Evolutionary conservation across 1,140 invertebrate species (phyloP).

Genomic region (Meloidogyne hapla): DNA sequence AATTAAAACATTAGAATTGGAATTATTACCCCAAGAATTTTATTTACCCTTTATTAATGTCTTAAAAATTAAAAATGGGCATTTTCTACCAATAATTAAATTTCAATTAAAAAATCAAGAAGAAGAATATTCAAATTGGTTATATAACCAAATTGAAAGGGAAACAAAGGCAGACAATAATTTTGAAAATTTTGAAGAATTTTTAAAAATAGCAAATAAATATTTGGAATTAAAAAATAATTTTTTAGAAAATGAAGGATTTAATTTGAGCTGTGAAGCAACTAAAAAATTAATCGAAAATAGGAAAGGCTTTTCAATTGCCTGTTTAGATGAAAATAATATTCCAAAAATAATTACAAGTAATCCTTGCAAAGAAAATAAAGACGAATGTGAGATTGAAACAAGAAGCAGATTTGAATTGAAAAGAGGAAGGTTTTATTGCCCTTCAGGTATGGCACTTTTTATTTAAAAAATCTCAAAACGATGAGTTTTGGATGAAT

Average conservation of each 20-base stretch:
- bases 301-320: not conserved
- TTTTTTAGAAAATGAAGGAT: not conserved
- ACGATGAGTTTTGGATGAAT: no score
- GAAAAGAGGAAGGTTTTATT: not conserved
- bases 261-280: not conserved
- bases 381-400: not conserved
- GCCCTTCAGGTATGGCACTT: not conserved
- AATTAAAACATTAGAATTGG: not conserved
- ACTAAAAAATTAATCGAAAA: not conserved
- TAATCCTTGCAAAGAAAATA: not conserved
- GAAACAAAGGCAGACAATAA: not conserved
- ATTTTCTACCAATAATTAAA: not conserved
- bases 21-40: slow-evolving; percentile 1
- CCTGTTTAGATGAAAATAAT: not conserved
- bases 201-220: not conserved
- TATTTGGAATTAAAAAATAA: not conserved
- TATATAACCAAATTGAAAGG: not conserved
- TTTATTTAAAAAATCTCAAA: not conserved
- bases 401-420: not conserved
- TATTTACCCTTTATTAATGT: not conserved
- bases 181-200: not conserved
- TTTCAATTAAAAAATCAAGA: not conserved
- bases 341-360: not conserved
- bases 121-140: not conserved
- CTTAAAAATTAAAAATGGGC: not conserved